These are phyloP conservation scores for Schizaphis graminum DNA, from an alignment of 2,888 invertebrate genomes.

Conservation along the genomic window DNA sequence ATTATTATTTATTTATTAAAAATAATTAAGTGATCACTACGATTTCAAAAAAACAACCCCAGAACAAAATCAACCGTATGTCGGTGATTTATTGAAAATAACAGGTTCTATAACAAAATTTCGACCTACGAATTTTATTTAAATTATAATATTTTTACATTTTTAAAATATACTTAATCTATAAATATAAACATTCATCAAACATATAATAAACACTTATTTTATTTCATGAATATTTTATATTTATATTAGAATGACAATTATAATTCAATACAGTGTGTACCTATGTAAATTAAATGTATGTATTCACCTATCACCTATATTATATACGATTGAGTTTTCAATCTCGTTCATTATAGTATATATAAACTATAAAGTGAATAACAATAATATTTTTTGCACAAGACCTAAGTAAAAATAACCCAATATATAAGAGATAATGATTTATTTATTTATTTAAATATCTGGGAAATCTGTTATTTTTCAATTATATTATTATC, in stretches of 20 bases:
- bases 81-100: background rate
- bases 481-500: background rate
- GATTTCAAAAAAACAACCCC: background rate
- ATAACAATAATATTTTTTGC: background rate
- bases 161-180: background rate
- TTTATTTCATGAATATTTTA: background rate
- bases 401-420: background rate
- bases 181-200: background rate
- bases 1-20: background rate
- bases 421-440: background rate
- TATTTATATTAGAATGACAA: background rate
- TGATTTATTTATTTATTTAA: background rate
- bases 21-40: background rate
- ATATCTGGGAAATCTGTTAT: background rate
- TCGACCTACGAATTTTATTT: background rate
- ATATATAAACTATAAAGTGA: background rate
- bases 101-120: background rate
- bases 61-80: background rate
- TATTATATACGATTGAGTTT: background rate
- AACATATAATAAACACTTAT: background rate
- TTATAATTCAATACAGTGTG: background rate
- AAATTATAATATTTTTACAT: background rate
- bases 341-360: background rate
- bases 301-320: too few relatives aligned
- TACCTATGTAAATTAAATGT: background rate